These are phyloP conservation scores for Jaculus jaculus DNA, from an alignment of 2,113 vertebrate genomes.

Conservation along the genomic window DNA sequence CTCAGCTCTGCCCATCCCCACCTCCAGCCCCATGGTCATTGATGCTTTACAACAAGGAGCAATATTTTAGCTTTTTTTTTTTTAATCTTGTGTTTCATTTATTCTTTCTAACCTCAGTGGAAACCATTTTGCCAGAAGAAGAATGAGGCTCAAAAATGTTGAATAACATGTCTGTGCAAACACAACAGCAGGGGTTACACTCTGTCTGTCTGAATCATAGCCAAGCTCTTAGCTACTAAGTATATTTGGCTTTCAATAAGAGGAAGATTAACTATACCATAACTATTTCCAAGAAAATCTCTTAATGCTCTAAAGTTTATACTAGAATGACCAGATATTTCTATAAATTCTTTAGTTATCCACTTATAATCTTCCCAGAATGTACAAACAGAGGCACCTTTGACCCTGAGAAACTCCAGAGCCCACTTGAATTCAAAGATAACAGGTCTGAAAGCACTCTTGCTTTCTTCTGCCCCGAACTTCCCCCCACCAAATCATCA, in stretches of 20 bases:
- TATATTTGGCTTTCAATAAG: constrained; percentile 34
- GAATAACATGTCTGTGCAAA: neutral
- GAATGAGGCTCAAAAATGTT: neutral
- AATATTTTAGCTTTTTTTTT: neutral
- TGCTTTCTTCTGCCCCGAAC: neutral
- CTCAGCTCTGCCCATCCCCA: neutral
- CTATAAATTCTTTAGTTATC: constrained; percentile 47
- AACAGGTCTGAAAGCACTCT: neutral
- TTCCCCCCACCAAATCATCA: neutral
- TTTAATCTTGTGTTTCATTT: neutral
- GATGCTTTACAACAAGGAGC: neutral
- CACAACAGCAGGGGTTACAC: neutral
- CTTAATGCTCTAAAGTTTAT: constrained; percentile 34
- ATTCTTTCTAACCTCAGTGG: neutral
- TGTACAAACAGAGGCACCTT: neutral
- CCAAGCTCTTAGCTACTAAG: neutral
- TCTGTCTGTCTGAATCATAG: neutral
- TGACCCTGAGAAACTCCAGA: neutral
- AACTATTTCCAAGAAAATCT: constrained; percentile 33
- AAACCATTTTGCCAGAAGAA: neutral
- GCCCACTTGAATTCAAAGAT: neutral
- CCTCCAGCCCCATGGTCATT: neutral
- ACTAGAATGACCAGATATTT: neutral
- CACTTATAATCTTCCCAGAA: constrained; percentile 14
- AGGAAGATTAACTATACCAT: constrained; percentile 30